Base-by-base conservation (phyloP, 2,888 invertebrate species). In the Brachylomia viminalis region DNA sequence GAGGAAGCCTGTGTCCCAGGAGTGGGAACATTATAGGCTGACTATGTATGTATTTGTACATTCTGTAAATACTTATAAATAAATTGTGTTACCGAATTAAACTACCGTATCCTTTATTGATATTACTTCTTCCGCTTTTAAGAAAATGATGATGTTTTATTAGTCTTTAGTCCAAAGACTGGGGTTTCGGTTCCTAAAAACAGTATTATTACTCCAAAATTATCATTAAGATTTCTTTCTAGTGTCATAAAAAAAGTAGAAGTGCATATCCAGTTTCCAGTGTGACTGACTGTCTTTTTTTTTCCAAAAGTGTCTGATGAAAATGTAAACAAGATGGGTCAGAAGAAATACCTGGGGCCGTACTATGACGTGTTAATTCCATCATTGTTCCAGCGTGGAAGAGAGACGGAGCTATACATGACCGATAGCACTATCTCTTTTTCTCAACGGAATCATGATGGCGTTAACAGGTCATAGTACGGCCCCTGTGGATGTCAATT, bases 51-150 rank as follows among this genome's bases (percentile, higher is more conserved):
- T n/a, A n/a, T n/a, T n/a, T n/a, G n/a, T n/a, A n/a, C n/a, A n/a
- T n/a, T n/a, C n/a, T n/a, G n/a, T n/a, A n/a, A n/a, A n/a, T 33
- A 33, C 5, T 3, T 33, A 33, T 33, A 33, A 3, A 33, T 33
- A 33, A 5, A 78, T 64, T 6, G 65, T 77, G n/a, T 77, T 73
- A 72, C 13, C 20, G 49, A 54, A 70, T 23, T 1, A 54, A 54
- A 70, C 17, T 1, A 54, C 23, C 38, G 7, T 42, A 0, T 49
- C 1, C 17, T 30, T 77, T 17, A 61, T 58, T 56, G 6, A 30
- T 47, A 13, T 3, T 8, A 23, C 17, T 20, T 17, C 6, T 76
- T 30, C 15, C 5, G 54, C 0, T 2, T 15, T 30, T 30, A 30
- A 58, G 30, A 30, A 15, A 56, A 56, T 27, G 0, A 54, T n/a